Conservation (phyloP, 2,888 invertebrate genomes). For the Embidobia sp. region DNA sequence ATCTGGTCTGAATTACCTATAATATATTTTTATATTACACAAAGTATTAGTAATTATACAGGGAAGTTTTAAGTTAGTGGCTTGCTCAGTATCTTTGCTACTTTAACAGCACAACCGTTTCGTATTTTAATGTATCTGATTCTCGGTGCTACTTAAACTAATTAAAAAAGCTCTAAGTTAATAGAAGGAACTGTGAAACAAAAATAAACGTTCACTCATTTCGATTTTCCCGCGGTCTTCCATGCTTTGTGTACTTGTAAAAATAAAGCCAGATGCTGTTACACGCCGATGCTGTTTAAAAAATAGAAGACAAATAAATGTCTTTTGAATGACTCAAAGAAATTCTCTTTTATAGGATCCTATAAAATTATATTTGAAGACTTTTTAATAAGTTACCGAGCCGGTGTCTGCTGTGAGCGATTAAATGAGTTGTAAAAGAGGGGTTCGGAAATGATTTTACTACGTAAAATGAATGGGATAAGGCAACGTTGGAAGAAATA, state of each 20-base stretch:
- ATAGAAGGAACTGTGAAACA: constrained; percentile 19
- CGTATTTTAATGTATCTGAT: constrained; percentile 29
- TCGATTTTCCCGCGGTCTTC: constrained; percentile 15
- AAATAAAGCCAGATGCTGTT: background rate
- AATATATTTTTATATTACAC: constrained; percentile 3
- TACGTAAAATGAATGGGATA: constrained; percentile 36
- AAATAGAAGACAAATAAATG: no score
- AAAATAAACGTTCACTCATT: constrained; percentile 23
- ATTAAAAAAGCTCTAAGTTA: constrained; percentile 41
- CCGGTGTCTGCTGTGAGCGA: background rate
- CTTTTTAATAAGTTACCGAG: background rate
- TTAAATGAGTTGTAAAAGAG: constrained; percentile 15
- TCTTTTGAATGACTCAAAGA: background rate
- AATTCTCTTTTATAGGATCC: no score
- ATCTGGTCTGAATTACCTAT: background rate
- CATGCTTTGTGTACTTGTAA: constrained; percentile 1
- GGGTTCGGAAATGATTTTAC: constrained; percentile 25
- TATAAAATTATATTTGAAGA: background rate
- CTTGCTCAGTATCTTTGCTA: constrained; percentile 6
- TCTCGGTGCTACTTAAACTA: constrained; percentile 33
- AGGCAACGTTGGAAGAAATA: constrained; percentile 31
- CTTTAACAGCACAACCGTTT: constrained; percentile 28
- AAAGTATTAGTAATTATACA: constrained; percentile 18
- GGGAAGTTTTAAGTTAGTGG: constrained; percentile 13
- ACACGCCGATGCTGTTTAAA: background rate